A percentile compares a stretch with the other conserved stretches of the same genome.
phyloP scores from a whole-genome alignment of 2,113 vertebrate species.

The Cygnus buccinator region DNA sequence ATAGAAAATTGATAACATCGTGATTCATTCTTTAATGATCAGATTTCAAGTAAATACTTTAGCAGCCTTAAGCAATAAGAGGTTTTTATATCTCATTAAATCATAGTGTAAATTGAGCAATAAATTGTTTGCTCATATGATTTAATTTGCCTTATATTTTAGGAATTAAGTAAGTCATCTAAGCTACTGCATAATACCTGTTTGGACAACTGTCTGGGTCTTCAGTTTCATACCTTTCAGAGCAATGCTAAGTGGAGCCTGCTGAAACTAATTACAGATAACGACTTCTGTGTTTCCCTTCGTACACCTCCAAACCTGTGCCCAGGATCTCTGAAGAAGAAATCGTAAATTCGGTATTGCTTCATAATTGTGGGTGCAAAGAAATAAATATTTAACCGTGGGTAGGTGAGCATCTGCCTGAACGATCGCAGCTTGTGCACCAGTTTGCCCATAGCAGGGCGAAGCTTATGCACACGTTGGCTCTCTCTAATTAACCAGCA shows the following conservation, averaged over 20 bases:
- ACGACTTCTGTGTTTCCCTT: not conserved
- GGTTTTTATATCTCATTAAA: slow-evolving; percentile 38
- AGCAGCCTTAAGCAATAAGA: slow-evolving; percentile 28
- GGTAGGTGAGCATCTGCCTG: not conserved
- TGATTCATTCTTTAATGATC: slow-evolving; percentile 8
- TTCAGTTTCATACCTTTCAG: not conserved
- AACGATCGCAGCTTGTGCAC: not conserved
- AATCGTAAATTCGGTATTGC: not conserved
- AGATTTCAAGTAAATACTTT: slow-evolving; percentile 45
- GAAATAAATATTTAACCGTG: not conserved
- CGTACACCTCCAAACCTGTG: not conserved
- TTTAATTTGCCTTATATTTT: slow-evolving; percentile 25
- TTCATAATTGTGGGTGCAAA: not conserved
- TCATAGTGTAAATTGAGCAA: slow-evolving; percentile 35
- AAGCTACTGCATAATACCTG: not conserved
- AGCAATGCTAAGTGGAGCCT: slow-evolving; percentile 9
- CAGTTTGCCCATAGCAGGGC: not conserved
- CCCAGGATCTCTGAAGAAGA: not conserved
- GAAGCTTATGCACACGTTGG: not conserved
- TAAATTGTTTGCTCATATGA: not conserved
- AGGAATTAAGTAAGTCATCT: slow-evolving; percentile 47
- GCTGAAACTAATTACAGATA: not conserved
- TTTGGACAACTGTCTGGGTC: not conserved
- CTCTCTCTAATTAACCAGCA: slow-evolving; percentile 27
- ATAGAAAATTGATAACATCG: not conserved